These are phyloP conservation scores for Camelus bactrianus DNA, from an alignment of 2,113 vertebrate species.

Conservation along the genomic window DNA sequence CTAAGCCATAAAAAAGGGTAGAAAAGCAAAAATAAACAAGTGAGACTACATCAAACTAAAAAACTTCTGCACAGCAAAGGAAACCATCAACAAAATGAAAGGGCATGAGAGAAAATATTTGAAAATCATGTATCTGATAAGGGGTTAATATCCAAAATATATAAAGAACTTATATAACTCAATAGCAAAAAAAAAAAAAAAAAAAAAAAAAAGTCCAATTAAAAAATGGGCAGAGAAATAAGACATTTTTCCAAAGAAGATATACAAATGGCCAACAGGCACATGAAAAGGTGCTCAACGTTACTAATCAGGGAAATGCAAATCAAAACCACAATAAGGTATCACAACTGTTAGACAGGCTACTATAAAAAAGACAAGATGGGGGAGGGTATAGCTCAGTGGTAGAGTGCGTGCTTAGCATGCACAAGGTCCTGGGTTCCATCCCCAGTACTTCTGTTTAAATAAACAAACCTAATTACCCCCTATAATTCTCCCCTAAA, in stretches of 20 bases:
- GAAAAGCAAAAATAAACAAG: neutral
- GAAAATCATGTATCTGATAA: neutral
- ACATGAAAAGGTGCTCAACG: neutral
- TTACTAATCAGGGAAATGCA: neutral
- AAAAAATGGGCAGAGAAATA: neutral
- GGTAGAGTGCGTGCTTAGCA: no score
- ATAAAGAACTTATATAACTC: no score
- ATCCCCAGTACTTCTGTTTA: no score
- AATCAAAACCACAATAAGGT: neutral
- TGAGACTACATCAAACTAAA: neutral
- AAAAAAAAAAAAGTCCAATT: neutral
- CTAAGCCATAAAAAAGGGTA: neutral
- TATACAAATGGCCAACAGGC: neutral
- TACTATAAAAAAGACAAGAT: neutral
- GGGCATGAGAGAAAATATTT: neutral
- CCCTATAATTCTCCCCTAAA: no score
- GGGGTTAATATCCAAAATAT: neutral
- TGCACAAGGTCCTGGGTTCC: no score
- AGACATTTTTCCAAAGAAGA: neutral
- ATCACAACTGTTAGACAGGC: neutral
- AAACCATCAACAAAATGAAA: neutral
- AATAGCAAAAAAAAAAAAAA: neutral
- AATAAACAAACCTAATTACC: no score
- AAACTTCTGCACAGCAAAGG: neutral
- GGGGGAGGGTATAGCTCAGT: no score